These are phyloP conservation scores for Harmothoe impar DNA, from an alignment of 2,888 invertebrate genomes.

Conservation along the genomic window DNA sequence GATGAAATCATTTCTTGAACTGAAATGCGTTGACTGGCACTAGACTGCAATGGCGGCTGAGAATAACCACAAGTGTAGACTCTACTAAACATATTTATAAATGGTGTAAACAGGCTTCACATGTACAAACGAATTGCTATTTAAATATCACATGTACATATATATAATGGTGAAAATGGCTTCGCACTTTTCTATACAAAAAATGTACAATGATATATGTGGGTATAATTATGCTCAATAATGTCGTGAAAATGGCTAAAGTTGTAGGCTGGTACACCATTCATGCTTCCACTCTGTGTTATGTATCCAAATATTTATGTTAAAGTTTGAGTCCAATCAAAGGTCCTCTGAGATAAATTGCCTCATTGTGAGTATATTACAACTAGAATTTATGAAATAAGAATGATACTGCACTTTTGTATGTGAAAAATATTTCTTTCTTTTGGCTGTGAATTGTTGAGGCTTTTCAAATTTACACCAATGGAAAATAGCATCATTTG, in stretches of 20 bases:
- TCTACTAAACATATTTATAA: background rate
- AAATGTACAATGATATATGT: background rate
- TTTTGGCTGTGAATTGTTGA: too few species aligned
- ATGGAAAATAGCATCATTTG: too few species aligned
- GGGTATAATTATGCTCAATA: background rate
- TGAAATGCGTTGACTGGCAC: background rate
- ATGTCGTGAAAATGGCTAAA: background rate
- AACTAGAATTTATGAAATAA: too few species aligned
- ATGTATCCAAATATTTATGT: too few species aligned
- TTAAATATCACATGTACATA: background rate
- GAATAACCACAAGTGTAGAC: background rate
- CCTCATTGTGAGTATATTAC: too few species aligned
- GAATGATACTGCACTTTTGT: too few species aligned
- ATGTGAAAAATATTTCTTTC: too few species aligned
- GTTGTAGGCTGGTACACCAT: background rate
- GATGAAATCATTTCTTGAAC: background rate
- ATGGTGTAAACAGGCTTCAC: constrained; percentile 8
- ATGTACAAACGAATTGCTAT: constrained; percentile 31
- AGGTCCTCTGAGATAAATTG: too few species aligned
- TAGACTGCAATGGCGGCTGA: background rate
- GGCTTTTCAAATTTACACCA: too few species aligned
- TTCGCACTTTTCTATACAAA: background rate
- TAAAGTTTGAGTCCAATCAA: too few species aligned
- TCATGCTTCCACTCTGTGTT: background rate
- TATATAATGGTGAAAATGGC: background rate